Base-by-base conservation (phyloP, 2,888 invertebrate species). In the Epistrophe eligans region DNA sequence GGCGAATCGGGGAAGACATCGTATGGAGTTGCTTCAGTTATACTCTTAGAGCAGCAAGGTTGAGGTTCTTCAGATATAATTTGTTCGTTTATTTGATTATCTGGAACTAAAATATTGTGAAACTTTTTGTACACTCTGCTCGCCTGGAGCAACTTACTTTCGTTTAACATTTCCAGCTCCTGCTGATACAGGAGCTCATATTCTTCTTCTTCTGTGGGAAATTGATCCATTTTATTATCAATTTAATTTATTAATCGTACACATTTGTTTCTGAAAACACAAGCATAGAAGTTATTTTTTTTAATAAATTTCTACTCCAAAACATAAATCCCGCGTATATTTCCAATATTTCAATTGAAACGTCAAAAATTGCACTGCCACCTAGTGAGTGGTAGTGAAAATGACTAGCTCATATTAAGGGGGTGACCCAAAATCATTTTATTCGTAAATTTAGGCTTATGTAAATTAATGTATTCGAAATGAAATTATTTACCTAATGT, bases 151-250 rank as follows among this genome's bases (percentile, higher is more conserved):
- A 35, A 62, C 77, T 88, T 84, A 89, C 89, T 45, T 89, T 95
- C 95, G 52, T 94, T 93, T 45, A 96, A 90, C 91, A 95, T 91
- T 89, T 96, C 96, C 88, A 96, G 90, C 89, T 96, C 96, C 91
- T 96, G 96, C 50, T 95, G 95, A 89, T 96, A 95, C 94, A 95
- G 95, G 70, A 96, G 93, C 91, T 96, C 96, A 90, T 95, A 96
- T 92, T 95, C 95, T 89, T 95, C 95, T 89, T 95, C 95, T 77
- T 92, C 92, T 77, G 93, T 93, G 1, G 93, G 93, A 90, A 91
- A 93, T 88, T 93, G 92, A 88, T 91, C 91, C 89, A 89, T 90
- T 73, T 70, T 35, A 43, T 8, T 5, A 24, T 10, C 9, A 28
- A 38, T 8, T 17, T n/a, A 40, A 40, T 38, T 52, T 4, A 40